phyloP scores from a whole-genome alignment of 2,797 vertebrate species.

The Microhierax caerulescens region DNA sequence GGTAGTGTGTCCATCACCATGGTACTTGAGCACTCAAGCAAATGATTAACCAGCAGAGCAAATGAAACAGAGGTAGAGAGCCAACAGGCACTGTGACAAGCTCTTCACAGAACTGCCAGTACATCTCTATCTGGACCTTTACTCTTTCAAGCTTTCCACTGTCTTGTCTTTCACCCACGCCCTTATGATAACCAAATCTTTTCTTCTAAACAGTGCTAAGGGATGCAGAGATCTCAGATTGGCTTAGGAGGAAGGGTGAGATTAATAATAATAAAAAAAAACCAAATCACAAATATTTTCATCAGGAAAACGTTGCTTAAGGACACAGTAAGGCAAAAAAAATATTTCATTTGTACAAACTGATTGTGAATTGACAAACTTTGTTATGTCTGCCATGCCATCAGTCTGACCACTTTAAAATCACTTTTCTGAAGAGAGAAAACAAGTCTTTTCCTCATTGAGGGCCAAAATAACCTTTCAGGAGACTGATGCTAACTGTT shows the following conservation, averaged over 20 bases:
- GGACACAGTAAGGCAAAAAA: neutral
- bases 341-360: neutral
- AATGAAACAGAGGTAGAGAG: neutral
- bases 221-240: neutral
- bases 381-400: neutral
- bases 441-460: neutral
- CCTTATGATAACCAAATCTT: neutral
- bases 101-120: neutral
- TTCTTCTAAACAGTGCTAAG: neutral
- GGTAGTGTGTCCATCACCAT: neutral
- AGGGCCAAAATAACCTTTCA: neutral
- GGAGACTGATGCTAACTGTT: neutral
- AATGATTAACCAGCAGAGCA: conserved; percentile 29
- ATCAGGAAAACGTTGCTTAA: neutral
- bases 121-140: neutral
- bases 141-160: neutral
- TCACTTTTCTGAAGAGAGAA: neutral
- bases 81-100: neutral
- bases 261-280: neutral
- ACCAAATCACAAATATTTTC: neutral
- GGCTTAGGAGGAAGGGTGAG: neutral
- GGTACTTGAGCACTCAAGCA: conserved; percentile 37
- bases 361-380: neutral
- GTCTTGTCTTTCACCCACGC: neutral
- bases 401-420: neutral